phyloP scores from a whole-genome alignment of 2,113 vertebrate species.

The Choloepus hoffmanni region DNA sequence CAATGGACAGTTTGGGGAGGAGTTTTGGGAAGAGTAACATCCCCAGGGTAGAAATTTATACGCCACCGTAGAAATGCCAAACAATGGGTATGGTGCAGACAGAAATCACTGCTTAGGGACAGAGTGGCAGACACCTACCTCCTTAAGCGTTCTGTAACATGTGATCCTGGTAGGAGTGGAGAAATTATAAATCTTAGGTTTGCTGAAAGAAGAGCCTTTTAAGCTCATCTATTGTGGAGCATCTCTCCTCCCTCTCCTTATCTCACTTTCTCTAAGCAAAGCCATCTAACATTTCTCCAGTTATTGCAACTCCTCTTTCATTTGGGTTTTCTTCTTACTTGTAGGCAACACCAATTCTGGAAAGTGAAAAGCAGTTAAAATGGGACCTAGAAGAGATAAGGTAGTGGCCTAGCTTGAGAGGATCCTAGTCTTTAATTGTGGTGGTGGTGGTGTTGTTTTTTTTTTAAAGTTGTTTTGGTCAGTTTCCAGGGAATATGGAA shows the following conservation, averaged over 20 bases:
- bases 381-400: not conserved
- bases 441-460: not conserved
- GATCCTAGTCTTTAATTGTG: not conserved
- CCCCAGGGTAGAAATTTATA: not conserved
- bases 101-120: not conserved
- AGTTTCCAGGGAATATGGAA: not conserved
- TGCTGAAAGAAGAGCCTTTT: not conserved
- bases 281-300: not conserved
- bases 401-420: not conserved
- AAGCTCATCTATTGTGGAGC: not conserved
- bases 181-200: not conserved
- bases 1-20: not conserved
- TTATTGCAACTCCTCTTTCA: not conserved
- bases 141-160: not conserved
- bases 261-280: not conserved
- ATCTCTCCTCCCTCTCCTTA: not conserved
- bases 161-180: not conserved
- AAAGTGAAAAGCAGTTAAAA: not conserved
- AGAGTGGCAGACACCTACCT: not conserved
- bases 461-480: not conserved
- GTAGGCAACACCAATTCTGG: not conserved
- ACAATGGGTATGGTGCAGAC: not conserved
- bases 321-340: not conserved
- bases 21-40: not conserved
- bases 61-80: not conserved